phyloP scores from a whole-genome alignment of 2,888 invertebrate genomes.

The Smittia aterrima region DNA sequence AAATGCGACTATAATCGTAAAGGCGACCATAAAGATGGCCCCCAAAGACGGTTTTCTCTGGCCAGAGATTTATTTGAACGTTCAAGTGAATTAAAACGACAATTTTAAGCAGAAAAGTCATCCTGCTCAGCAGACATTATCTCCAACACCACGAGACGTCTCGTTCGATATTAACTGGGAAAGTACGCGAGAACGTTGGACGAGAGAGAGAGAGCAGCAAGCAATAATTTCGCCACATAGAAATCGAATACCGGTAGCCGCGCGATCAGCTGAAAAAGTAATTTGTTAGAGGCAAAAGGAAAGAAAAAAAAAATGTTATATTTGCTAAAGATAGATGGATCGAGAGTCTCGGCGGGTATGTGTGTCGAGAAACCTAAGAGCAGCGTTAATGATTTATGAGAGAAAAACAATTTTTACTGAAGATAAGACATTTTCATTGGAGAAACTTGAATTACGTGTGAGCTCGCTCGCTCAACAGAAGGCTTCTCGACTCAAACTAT shows the following conservation, averaged over 20 bases:
- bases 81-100: neutral
- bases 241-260: conserved; percentile 37
- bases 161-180: neutral
- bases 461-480: conserved; percentile 12
- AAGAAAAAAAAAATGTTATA: conserved; percentile 12
- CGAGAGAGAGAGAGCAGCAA: too few species aligned
- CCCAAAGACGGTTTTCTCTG: conserved; percentile 17
- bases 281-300: conserved; percentile 36
- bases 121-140: conserved; percentile 5
- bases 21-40: conserved; percentile 35
- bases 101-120: neutral
- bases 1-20: conserved; percentile 40
- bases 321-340: conserved; percentile 18
- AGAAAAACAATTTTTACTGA: conserved; percentile 32
- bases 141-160: neutral
- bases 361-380: neutral
- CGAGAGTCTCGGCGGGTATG: neutral
- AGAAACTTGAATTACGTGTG: conserved; percentile 37
- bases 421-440: conserved; percentile 17
- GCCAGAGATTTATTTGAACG: conserved; percentile 1
- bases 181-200: neutral
- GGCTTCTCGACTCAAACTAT: conserved; percentile 27
- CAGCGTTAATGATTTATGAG: conserved; percentile 35
- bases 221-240: conserved; percentile 32
- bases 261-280: conserved; percentile 28